phyloP scores from a whole-genome alignment of 2,797 vertebrate species.

The Lutjanus campechanus region DNA sequence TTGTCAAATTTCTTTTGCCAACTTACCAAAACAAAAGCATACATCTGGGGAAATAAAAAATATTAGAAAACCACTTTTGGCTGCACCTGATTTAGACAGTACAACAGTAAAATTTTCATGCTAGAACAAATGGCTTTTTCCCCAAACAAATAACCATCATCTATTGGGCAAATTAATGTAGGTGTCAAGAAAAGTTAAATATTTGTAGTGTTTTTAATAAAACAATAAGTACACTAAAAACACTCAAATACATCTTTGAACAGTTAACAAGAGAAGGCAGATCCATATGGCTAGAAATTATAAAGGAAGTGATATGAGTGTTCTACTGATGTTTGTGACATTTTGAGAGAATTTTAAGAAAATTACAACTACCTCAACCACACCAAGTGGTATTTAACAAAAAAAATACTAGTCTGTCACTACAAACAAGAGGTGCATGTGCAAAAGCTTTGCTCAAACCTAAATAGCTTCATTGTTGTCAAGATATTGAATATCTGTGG shows the following conservation, averaged over 20 bases:
- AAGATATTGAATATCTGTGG: neutral
- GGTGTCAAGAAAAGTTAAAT: neutral
- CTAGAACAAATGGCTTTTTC: neutral
- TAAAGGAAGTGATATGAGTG: neutral
- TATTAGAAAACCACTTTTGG: neutral
- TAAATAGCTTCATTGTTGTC: neutral
- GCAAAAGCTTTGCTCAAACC: neutral
- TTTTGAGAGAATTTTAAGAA: neutral
- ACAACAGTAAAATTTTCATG: neutral
- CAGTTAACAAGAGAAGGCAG: neutral
- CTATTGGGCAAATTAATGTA: neutral
- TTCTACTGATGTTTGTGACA: neutral
- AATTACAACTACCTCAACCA: neutral
- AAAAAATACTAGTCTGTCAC: neutral
- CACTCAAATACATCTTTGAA: neutral
- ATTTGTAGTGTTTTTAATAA: neutral
- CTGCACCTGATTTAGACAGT: neutral
- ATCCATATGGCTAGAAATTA: accelerated
- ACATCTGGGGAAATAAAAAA: neutral
- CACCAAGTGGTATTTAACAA: neutral
- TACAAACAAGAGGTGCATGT: neutral
- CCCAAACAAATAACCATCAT: neutral
- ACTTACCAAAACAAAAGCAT: neutral
- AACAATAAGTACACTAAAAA: neutral
- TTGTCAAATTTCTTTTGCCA: neutral